phyloP scores from a whole-genome alignment of 2,888 invertebrate genomes.

The Megaustenia siamemsis region DNA sequence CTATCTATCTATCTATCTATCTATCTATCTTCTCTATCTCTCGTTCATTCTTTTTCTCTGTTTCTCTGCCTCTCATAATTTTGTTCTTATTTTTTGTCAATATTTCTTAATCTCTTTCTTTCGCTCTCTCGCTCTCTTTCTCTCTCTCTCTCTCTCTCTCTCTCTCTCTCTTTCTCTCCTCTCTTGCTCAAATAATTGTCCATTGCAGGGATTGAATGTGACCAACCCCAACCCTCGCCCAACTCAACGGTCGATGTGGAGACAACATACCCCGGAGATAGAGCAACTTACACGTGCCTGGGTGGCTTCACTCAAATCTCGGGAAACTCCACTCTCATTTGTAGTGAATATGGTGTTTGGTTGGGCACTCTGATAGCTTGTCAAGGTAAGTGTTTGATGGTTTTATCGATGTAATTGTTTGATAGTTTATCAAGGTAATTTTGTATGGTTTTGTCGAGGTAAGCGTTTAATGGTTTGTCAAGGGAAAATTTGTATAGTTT shows the following conservation, averaged over 20 bases:
- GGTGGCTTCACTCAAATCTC: neutral
- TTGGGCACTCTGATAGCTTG: constrained; percentile 10
- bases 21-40: neutral
- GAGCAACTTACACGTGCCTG: neutral
- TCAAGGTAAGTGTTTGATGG: neutral
- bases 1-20: neutral
- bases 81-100: neutral
- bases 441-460: neutral
- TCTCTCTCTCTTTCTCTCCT: neutral
- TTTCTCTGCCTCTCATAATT: too few relatives aligned
- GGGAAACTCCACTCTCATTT: neutral
- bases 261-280: neutral
- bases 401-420: neutral
- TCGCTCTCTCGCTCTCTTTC: neutral
- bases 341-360: neutral
- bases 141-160: neutral
- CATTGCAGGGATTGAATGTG: neutral
- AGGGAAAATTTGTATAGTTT: neutral
- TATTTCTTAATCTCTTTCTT: neutral
- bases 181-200: neutral
- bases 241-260: neutral
- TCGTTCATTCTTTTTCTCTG: too few relatives aligned
- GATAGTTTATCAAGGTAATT: neutral
- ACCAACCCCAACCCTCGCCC: neutral
- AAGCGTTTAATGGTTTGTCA: neutral